phyloP scores from a whole-genome alignment of 1,140 invertebrate species.

The Drosophila ercepeae region DNA sequence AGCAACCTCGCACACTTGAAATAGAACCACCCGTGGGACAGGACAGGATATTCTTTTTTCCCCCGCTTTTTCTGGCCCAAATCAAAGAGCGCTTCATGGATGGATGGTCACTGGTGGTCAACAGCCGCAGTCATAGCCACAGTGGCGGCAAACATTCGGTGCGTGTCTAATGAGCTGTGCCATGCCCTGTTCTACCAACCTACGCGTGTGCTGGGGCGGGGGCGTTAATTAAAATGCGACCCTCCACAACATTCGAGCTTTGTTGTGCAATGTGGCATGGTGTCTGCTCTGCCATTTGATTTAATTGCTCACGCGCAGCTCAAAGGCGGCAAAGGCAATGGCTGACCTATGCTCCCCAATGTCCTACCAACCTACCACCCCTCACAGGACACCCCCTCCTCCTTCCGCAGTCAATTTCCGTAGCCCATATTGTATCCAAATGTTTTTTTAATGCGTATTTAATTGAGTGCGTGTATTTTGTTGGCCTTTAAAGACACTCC shows the following conservation, averaged over 20 bases:
- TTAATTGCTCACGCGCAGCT: constrained; percentile 73
- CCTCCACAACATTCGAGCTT: constrained; percentile 11
- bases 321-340: constrained; percentile 23
- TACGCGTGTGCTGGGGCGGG: constrained; percentile 4
- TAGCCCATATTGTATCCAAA: constrained; percentile 42
- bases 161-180: constrained; percentile 81
- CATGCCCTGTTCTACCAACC: constrained; percentile 9
- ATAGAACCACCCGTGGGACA: constrained; percentile 32
- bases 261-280: constrained; percentile 70
- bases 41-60: constrained; percentile 1
- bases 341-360: constrained; percentile 11
- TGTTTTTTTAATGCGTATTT: constrained; percentile 80
- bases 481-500: constrained; percentile 50
- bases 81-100: constrained; percentile 73
- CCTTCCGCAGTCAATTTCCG: constrained; percentile 2
- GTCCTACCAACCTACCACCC: background rate
- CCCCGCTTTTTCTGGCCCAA: constrained; percentile 40
- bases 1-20: constrained; percentile 27
- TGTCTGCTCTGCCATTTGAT: constrained; percentile 75
- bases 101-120: constrained; percentile 57
- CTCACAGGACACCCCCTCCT: background rate
- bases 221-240: constrained; percentile 71
- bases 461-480: constrained; percentile 73
- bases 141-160: constrained; percentile 64
- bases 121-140: constrained; percentile 13